Evolutionary conservation across 2,888 invertebrate species (phyloP).

Genomic region (Glaucopsyche alexis): DNA sequence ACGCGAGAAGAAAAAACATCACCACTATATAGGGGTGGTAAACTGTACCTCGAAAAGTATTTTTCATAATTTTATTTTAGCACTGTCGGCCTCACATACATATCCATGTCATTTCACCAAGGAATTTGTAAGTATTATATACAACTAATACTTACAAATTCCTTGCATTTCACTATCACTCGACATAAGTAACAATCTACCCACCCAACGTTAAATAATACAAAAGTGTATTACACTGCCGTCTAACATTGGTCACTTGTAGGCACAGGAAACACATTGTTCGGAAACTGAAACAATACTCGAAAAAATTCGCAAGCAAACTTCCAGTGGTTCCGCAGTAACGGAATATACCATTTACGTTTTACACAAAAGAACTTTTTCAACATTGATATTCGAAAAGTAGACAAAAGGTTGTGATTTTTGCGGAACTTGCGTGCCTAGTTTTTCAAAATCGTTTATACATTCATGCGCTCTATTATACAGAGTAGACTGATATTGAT

Average conservation of each 20-base stretch:
- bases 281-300: constrained; percentile 23
- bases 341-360: constrained; percentile 26
- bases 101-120: too few species aligned
- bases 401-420: constrained; percentile 11
- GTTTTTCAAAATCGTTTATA: neutral
- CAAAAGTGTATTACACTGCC: neutral
- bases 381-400: constrained; percentile 2
- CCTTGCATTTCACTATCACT: too few species aligned
- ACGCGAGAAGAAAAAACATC: too few species aligned
- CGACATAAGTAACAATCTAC: too few species aligned
- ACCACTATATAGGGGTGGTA: too few species aligned
- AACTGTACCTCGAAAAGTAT: too few species aligned
- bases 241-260: neutral
- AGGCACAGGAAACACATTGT: constrained; percentile 18
- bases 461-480: neutral
- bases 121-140: too few species aligned
- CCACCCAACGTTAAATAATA: neutral
- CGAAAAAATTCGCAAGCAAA: constrained; percentile 19
- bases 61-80: too few species aligned
- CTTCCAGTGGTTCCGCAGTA: constrained; percentile 14
- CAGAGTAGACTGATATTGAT: neutral
- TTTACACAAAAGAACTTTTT: constrained; percentile 23
- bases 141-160: too few species aligned
- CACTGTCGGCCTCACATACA: too few species aligned
- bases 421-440: neutral